Evolutionary conservation across 2,797 vertebrate genomes (phyloP).

Genomic region (Gallinago solitaria): DNA sequence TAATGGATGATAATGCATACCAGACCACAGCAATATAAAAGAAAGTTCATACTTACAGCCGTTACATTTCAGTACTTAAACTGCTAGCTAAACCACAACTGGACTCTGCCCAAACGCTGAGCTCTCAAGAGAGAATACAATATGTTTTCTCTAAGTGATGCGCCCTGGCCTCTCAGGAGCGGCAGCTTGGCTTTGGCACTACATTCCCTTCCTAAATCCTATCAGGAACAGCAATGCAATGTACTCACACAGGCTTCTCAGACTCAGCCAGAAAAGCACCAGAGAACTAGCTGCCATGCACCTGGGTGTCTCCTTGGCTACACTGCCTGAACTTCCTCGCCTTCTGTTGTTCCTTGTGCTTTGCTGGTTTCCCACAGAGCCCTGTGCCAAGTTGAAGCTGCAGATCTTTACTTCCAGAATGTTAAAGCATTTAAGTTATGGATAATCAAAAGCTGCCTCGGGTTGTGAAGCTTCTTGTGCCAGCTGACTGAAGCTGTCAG

Average conservation of each 20-base stretch:
- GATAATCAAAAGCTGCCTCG: constrained; percentile 45
- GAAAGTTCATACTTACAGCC: background rate
- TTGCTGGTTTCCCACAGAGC: constrained; percentile 11
- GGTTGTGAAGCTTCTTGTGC: constrained; percentile 30
- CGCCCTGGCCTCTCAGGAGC: background rate
- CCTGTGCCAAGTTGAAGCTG: constrained; percentile 16
- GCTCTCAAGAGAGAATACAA: background rate
- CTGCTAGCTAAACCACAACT: background rate
- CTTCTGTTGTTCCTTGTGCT: constrained; percentile 26
- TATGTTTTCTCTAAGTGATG: background rate
- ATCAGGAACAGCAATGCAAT: background rate
- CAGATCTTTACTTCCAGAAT: constrained; percentile 43
- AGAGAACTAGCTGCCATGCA: background rate
- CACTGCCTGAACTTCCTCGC: constrained; percentile 1
- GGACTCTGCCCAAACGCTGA: background rate
- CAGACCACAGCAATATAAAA: background rate
- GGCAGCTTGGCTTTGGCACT: background rate
- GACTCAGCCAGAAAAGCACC: background rate
- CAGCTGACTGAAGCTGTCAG: constrained; percentile 51
- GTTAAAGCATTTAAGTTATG: constrained; percentile 34
- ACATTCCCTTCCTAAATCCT: background rate
- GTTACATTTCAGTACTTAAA: background rate
- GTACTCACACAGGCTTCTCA: background rate
- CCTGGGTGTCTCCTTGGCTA: constrained; percentile 44
- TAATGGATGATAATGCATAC: background rate